Percentiles rank a stretch among this genome's conserved stretches.
Evolutionary conservation across 2,113 vertebrate species (phyloP).

Genomic region (Rhinoderma darwinii): DNA sequence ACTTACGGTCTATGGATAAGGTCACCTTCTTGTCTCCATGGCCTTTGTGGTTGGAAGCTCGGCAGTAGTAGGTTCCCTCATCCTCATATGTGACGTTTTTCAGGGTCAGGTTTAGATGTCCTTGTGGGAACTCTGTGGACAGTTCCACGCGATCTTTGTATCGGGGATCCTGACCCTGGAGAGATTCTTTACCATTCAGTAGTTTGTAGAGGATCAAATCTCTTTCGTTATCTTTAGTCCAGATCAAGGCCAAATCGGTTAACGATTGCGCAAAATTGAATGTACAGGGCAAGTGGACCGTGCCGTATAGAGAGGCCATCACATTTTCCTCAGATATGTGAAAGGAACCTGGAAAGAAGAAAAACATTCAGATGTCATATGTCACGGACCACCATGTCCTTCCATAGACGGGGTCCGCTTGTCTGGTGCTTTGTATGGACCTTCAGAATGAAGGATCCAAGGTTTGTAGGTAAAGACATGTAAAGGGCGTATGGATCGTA

Average conservation of each 20-base stretch:
- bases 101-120: constrained; percentile 61
- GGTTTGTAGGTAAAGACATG: no score
- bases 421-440: no score
- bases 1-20: constrained; percentile 63
- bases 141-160: constrained; percentile 62
- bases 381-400: no score
- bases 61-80: constrained; percentile 64
- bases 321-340: constrained; percentile 20
- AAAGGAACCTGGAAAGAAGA: not conserved
- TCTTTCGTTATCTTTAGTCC: constrained; percentile 60
- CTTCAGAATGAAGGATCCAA: no score
- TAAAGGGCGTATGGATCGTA: no score
- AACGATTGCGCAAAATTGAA: constrained; percentile 63
- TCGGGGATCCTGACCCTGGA: constrained; percentile 59
- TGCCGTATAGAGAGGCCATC: constrained; percentile 56
- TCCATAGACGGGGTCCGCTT: no score
- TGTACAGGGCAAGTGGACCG: constrained; percentile 60
- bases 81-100: constrained; percentile 63
- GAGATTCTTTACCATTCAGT: constrained; percentile 58
- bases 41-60: constrained; percentile 53
- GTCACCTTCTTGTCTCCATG: constrained; percentile 59
- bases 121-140: constrained; percentile 58
- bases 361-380: not conserved
- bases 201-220: constrained; percentile 64
- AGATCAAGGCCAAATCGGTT: constrained; percentile 63